These are phyloP conservation scores for Cladopsammia gracilis DNA, from an alignment of 64 coral and sea anemone species.

Conservation along the genomic window DNA sequence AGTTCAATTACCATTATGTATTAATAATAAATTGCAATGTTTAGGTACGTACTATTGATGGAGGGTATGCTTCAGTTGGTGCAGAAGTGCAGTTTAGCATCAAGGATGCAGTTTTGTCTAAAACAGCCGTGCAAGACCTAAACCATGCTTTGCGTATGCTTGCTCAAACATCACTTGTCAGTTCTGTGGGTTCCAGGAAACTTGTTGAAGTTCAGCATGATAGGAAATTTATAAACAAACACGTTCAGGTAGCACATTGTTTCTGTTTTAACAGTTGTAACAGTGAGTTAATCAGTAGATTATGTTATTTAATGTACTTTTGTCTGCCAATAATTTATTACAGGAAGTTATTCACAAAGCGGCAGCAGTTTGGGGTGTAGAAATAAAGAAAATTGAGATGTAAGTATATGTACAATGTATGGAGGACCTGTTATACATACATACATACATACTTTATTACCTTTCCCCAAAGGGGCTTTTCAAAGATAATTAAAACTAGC, in stretches of 20 bases:
- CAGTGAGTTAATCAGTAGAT: no score
- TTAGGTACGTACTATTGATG: slow-evolving; percentile 93
- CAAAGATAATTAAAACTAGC: no score
- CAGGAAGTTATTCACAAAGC: slow-evolving; percentile 81
- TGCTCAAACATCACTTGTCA: slow-evolving; percentile 90
- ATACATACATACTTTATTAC: no score
- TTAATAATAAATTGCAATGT: not conserved
- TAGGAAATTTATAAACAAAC: slow-evolving; percentile 88
- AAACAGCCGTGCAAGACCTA: slow-evolving; percentile 85
- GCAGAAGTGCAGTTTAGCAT: slow-evolving; percentile 92
- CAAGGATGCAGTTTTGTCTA: slow-evolving; percentile 84
- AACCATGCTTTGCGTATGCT: slow-evolving; percentile 92
- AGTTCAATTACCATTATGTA: no score
- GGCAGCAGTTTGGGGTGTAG: slow-evolving; percentile 83
- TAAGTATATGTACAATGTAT: slow-evolving; percentile 22
- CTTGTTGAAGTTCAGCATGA: slow-evolving; percentile 81
- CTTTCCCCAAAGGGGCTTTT: no score
- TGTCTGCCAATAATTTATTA: not conserved
- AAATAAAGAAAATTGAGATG: slow-evolving; percentile 86
- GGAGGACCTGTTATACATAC: no score
- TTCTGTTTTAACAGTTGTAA: no score
- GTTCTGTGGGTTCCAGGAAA: slow-evolving; percentile 78
- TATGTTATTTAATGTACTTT: not conserved
- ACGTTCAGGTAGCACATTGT: slow-evolving; percentile 74
- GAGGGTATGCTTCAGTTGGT: slow-evolving; percentile 83